Percentiles rank a stretch among this genome's conserved stretches.
phyloP scores from a whole-genome alignment of 1,140 invertebrate genomes.

The Aphelenchoides besseyi region DNA sequence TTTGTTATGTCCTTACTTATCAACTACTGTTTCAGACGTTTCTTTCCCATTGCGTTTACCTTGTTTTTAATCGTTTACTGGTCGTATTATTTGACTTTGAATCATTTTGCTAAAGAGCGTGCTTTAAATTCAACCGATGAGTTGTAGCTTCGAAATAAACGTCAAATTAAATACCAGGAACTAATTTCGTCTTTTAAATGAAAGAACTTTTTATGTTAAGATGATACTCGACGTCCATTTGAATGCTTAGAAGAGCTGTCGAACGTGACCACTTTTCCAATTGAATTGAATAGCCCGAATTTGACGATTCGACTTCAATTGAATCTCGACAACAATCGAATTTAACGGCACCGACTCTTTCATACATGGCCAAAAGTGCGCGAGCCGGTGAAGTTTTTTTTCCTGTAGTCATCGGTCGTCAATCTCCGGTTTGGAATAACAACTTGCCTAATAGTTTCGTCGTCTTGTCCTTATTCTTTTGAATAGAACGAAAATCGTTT shows the following conservation, averaged over 20 bases:
- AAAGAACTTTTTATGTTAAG: conserved; percentile 4
- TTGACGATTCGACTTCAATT: too few relatives aligned
- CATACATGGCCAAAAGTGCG: too few relatives aligned
- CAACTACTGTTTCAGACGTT: neutral
- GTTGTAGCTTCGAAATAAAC: conserved; percentile 7
- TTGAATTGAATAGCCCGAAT: neutral
- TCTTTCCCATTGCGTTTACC: conserved; percentile 37
- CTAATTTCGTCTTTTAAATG: neutral
- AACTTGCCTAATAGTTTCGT: too few relatives aligned
- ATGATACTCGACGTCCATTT: neutral
- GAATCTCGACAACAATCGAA: too few relatives aligned
- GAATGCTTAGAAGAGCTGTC: too few relatives aligned
- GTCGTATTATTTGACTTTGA: conserved; percentile 40
- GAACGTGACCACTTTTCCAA: too few relatives aligned
- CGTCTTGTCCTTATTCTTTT: too few relatives aligned
- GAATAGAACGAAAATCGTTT: too few relatives aligned
- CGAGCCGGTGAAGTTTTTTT: too few relatives aligned
- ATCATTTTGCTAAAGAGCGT: conserved; percentile 40
- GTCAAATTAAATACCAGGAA: neutral
- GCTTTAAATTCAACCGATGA: conserved; percentile 33
- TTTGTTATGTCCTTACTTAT: neutral
- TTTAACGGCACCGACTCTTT: too few relatives aligned
- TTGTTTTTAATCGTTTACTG: conserved; percentile 45
- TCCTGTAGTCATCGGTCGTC: conserved; percentile 4
- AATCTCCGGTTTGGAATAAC: neutral